These are phyloP conservation scores for Apamea crenata DNA, from an alignment of 2,888 invertebrate species.

Conservation along the genomic window DNA sequence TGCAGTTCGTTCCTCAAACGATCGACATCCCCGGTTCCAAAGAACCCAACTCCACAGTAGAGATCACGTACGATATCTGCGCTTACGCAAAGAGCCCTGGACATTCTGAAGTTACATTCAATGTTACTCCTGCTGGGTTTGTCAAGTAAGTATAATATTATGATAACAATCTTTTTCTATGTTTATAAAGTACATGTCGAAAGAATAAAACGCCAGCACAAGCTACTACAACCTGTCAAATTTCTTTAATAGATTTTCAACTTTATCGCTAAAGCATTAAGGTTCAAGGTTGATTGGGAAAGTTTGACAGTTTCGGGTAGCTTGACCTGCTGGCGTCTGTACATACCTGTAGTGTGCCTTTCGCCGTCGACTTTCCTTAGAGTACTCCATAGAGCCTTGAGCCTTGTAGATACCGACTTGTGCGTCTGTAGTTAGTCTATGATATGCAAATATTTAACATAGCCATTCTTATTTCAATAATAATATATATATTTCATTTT, in stretches of 20 bases:
- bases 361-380: not conserved
- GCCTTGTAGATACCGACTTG: not conserved
- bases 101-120: conserved; percentile 91
- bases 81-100: conserved; percentile 92
- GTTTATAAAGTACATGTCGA: not conserved
- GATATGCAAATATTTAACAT: not conserved
- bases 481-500: too few species aligned
- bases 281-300: too few species aligned
- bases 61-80: conserved; percentile 87
- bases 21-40: conserved; percentile 83
- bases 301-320: too few species aligned
- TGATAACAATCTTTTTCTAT: not conserved
- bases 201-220: too few species aligned
- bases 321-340: too few species aligned
- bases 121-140: conserved; percentile 88
- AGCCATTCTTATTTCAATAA: too few species aligned
- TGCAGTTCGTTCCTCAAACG: conserved; percentile 88
- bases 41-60: conserved; percentile 77
- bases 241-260: too few species aligned
- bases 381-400: not conserved
- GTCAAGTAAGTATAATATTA: conserved; percentile 78
- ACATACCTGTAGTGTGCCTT: not conserved
- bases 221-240: too few species aligned
- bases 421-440: not conserved
- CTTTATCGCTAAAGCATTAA: too few species aligned